phyloP scores from a whole-genome alignment of 2,113 vertebrate genomes.

The Tetraodon nigroviridis region DNA sequence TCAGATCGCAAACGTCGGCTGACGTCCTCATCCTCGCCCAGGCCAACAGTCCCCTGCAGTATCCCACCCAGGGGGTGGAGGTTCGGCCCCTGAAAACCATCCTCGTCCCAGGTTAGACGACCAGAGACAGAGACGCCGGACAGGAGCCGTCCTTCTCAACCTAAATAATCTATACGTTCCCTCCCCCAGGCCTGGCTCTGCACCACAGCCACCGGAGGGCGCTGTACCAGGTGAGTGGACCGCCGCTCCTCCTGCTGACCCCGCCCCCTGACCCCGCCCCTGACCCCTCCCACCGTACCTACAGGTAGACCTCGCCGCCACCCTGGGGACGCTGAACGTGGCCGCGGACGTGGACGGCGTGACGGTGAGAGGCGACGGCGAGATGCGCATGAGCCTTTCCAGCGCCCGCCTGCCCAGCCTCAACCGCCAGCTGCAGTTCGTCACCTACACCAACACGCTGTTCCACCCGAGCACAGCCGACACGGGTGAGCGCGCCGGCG shows the following conservation, averaged over 20 bases:
- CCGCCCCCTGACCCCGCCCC: background rate
- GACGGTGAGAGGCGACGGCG: slow-evolving; percentile 77
- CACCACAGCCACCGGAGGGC: slow-evolving; percentile 58
- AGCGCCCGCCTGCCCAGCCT: slow-evolving; percentile 75
- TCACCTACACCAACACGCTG: slow-evolving; percentile 84
- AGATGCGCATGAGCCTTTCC: slow-evolving; percentile 73
- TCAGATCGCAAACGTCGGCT: slow-evolving; percentile 75
- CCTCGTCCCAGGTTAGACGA: slow-evolving; percentile 80
- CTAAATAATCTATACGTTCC: too few relatives aligned
- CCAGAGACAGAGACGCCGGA: background rate
- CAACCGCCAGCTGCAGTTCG: slow-evolving; percentile 87
- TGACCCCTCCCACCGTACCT: background rate
- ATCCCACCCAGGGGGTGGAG: slow-evolving; percentile 85
- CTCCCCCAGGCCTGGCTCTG: slow-evolving; percentile 66
- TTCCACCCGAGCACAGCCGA: slow-evolving; percentile 85
- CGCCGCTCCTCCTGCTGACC: background rate
- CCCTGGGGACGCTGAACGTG: slow-evolving; percentile 79
- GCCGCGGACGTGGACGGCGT: slow-evolving; percentile 83
- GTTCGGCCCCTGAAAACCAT: slow-evolving; percentile 83
- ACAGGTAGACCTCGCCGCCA: slow-evolving; percentile 81
- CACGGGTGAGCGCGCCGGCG: slow-evolving; percentile 71
- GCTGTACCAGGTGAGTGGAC: slow-evolving; percentile 57
- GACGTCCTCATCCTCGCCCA: slow-evolving; percentile 81
- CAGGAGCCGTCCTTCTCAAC: background rate
- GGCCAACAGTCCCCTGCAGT: slow-evolving; percentile 87